Evolutionary conservation across 2,113 vertebrate genomes (phyloP), one percentile per base, ranked within the genome.

Genomic region (Limanda limanda): DNA sequence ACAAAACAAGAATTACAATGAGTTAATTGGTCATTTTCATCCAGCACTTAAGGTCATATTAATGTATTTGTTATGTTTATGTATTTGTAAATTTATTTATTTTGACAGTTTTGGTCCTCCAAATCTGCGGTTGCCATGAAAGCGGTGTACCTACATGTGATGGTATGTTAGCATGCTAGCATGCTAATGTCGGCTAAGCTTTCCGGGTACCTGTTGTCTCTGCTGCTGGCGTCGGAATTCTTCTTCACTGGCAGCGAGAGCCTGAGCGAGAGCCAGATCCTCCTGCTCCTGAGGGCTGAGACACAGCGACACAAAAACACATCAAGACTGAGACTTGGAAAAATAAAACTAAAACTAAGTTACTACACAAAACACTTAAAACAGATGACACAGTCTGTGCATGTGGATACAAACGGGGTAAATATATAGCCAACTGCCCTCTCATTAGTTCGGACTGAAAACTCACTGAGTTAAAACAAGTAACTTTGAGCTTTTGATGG

Each of bases 241-340:
- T 0, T 97, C 97, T 85, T 99, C 97, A 0, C 97, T 99, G 5
- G 96, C 97, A 45, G 98, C 97, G 4, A 99, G 93, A 0, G 97
- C 98, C 91, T 93, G 97, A 69, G 98, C 98, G 74, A 99, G 89
- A 13, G 97, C 97, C 90, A 97, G 94, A 92, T 97, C 97, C 80
- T 99, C 98, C 91, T 97, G 96, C 92, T 99, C 97, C 94, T 97
- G 97, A 25, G 95, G 96, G 86, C 97, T 99, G 93, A 86, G 66
- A 84, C 68, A n/a, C 31, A 31, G 31, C 31, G 6, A 31, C 31
- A 23, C 11, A 11, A 27, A 45, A 55, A 12, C 35, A 23, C 25
- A 9, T 9, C 3, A 27, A 18, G 6, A 40, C 1, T 15, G 12
- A 8, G 14, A 57, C 56, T 31, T 31, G 31, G 31, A 1, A 3